These are phyloP conservation scores for Campylomormyrus numenius DNA, from an alignment of 2,113 vertebrate species.

Conservation along the genomic window DNA sequence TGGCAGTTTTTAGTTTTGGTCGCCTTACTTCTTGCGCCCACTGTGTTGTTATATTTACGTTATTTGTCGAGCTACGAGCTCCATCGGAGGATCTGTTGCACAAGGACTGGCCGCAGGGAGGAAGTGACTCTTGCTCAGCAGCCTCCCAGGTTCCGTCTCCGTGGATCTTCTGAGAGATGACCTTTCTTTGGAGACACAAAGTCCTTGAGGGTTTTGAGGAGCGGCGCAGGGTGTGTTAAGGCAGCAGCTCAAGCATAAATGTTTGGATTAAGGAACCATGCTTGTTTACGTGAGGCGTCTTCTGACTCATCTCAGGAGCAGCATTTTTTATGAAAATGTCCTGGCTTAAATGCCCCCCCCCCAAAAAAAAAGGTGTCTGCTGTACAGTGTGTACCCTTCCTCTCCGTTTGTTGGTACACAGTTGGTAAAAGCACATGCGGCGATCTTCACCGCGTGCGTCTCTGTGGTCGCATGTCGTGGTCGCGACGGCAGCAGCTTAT, in stretches of 20 bases:
- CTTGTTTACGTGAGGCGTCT: background rate
- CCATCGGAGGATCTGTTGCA: too few relatives aligned
- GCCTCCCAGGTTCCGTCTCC: background rate
- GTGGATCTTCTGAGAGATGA: background rate
- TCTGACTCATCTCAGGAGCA: background rate
- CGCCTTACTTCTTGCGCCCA: background rate
- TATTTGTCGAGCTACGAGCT: background rate
- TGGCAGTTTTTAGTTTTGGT: background rate
- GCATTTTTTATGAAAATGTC: background rate
- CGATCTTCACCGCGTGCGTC: conserved; percentile 19
- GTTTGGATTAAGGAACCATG: background rate
- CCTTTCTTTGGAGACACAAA: background rate
- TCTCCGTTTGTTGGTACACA: conserved; percentile 15
- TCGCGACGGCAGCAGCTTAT: background rate
- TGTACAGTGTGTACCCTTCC: background rate
- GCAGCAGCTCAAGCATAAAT: background rate
- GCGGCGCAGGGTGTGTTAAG: background rate
- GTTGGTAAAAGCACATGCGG: conserved; percentile 22
- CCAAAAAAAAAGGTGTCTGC: background rate
- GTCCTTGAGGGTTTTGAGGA: background rate
- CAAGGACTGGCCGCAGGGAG: background rate
- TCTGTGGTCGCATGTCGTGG: conserved; percentile 16
- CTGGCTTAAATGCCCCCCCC: background rate
- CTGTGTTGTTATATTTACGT: background rate
- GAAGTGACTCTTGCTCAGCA: background rate